Conservation (phyloP, 2,113 vertebrate species). For the Erythrocercus mccallii region DNA sequence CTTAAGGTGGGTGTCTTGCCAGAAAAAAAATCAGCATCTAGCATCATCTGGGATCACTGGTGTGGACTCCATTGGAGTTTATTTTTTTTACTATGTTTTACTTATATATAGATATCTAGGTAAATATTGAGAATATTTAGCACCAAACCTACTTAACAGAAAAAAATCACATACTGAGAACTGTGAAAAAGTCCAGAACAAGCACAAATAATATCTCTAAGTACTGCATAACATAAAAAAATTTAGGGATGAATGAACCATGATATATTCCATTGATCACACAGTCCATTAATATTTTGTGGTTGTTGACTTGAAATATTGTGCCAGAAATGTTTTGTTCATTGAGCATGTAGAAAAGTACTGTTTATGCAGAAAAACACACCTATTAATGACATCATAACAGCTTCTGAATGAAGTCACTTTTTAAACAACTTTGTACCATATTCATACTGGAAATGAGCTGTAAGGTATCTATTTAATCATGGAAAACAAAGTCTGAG, state of each 20-base stretch:
- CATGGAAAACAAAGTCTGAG: background rate
- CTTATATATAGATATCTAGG: background rate
- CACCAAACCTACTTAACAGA: background rate
- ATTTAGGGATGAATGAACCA: conserved; percentile 30
- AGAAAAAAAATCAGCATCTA: background rate
- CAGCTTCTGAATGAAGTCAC: background rate
- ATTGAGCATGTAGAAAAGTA: background rate
- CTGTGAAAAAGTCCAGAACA: background rate
- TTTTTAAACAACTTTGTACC: conserved; percentile 25
- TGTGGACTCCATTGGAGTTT: background rate
- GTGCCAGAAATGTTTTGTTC: background rate
- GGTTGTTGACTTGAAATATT: conserved; percentile 21
- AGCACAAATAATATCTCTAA: background rate
- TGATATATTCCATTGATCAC: conserved; percentile 38
- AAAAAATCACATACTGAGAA: background rate
- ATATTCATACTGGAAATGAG: background rate
- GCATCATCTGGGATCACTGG: background rate
- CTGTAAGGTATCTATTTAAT: background rate
- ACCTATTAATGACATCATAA: background rate
- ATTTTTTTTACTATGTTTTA: background rate
- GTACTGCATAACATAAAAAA: background rate
- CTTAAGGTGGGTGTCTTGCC: background rate
- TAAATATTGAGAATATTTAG: background rate
- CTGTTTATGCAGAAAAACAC: background rate
- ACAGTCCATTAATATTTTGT: conserved; percentile 30